phyloP scores from a whole-genome alignment of 23 tunicate species.

The Diplosoma virens region DNA sequence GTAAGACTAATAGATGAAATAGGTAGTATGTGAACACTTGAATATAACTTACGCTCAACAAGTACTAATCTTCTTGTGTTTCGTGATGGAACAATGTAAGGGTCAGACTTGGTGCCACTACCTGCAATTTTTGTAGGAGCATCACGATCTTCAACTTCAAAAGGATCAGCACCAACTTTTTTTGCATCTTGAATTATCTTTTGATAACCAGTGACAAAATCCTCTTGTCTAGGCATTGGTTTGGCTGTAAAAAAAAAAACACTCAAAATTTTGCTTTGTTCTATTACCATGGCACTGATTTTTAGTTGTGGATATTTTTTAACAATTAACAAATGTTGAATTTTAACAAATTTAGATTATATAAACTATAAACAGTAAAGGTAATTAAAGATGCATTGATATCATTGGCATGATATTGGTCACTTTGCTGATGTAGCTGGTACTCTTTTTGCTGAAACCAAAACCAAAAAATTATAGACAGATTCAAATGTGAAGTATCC shows the following conservation, averaged over 20 bases:
- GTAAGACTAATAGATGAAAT: too few species aligned
- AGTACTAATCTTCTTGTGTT: constrained; percentile 33
- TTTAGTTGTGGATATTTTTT: too few species aligned
- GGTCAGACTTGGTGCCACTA: constrained; percentile 70
- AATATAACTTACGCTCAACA: constrained; percentile 41
- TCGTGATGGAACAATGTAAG: constrained; percentile 53
- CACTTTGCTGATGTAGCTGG: too few species aligned
- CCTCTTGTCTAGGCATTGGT: constrained; percentile 34
- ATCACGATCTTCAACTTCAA: constrained; percentile 50
- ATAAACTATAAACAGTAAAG: too few species aligned
- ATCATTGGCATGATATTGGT: too few species aligned
- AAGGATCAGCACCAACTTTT: constrained; percentile 75
- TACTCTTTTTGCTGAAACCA: too few species aligned
- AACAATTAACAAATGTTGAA: too few species aligned
- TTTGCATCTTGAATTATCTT: constrained; percentile 52
- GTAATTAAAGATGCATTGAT: too few species aligned
- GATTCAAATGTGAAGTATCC: too few species aligned
- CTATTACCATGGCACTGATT: background rate
- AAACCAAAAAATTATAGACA: too few species aligned
- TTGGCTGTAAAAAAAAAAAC: background rate
- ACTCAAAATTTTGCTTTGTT: background rate
- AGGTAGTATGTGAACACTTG: too few species aligned
- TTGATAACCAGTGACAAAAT: constrained; percentile 45
- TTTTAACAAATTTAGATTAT: too few species aligned
- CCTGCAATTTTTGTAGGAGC: constrained; percentile 21